Conservation (phyloP, 2,888 invertebrate genomes). For the Acleris cristana region DNA sequence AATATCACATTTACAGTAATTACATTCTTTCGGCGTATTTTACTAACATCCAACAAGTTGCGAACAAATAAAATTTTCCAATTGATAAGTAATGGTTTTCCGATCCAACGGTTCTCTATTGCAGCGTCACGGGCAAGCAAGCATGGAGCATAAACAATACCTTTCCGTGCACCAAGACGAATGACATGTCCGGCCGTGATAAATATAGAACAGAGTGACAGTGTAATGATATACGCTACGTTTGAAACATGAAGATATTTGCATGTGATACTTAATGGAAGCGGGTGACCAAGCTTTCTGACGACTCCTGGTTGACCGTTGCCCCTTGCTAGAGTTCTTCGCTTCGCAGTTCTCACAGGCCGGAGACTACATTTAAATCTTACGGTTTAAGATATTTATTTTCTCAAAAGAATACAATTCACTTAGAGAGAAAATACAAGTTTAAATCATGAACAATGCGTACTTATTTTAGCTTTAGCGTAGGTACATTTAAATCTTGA, state of each 20-base stretch:
- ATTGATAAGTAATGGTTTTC: slow-evolving; percentile 32
- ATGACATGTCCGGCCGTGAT: slow-evolving; percentile 31
- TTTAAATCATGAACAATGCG: too few species aligned
- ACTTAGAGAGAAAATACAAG: too few species aligned
- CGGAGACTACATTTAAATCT: too few species aligned
- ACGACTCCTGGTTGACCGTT: too few species aligned
- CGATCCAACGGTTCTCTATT: slow-evolving; percentile 27
- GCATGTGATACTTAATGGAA: slow-evolving; percentile 16
- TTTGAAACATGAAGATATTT: slow-evolving; percentile 14
- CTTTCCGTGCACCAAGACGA: slow-evolving; percentile 31
- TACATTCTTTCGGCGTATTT: background rate
- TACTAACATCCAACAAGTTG: background rate
- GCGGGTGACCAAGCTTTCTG: slow-evolving; percentile 3
- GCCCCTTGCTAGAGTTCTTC: background rate
- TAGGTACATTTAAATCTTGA: too few species aligned
- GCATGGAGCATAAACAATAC: slow-evolving; percentile 23
- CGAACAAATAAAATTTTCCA: slow-evolving; percentile 24
- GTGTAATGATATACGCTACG: slow-evolving; percentile 29
- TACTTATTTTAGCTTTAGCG: too few species aligned
- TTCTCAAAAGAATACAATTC: too few species aligned
- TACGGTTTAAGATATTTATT: too few species aligned
- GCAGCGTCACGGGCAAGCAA: slow-evolving; percentile 19
- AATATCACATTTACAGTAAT: background rate
- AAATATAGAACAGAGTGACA: slow-evolving; percentile 28
- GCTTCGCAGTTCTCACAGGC: background rate